A percentile compares a stretch with the other conserved stretches of the same genome.
phyloP scores from a whole-genome alignment of 2,113 vertebrate species.

The Capricornis sumatraensis region DNA sequence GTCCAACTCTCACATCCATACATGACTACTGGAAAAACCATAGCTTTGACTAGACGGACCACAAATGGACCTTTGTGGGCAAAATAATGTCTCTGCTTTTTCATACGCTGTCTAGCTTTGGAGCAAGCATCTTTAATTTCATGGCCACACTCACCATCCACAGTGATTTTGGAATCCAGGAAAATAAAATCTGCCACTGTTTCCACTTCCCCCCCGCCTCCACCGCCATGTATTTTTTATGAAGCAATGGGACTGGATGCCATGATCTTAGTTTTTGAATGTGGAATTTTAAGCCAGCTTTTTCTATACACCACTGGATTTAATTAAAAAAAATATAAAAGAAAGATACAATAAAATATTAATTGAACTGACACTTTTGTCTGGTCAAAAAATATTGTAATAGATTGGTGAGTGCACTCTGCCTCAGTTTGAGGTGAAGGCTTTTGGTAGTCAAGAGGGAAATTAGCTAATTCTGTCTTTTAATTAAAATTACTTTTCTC shows the following conservation, averaged over 20 bases:
- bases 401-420: neutral
- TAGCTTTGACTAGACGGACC: neutral
- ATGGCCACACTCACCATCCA: accelerated
- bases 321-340: neutral
- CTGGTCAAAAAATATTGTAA: neutral
- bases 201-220: neutral
- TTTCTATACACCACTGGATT: neutral
- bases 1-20: neutral
- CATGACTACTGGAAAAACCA: neutral
- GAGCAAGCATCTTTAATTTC: neutral
- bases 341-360: neutral
- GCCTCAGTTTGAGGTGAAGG: neutral
- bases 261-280: neutral
- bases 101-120: neutral
- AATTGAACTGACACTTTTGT: neutral
- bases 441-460: neutral
- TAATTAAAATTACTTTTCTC: neutral
- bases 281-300: neutral
- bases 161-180: neutral
- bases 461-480: neutral
- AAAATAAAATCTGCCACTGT: neutral
- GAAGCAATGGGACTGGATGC: neutral
- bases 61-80: neutral
- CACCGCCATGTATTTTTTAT: neutral
- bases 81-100: neutral